phyloP scores from a whole-genome alignment of 2,113 vertebrate genomes.

The Anhinga rufa region DNA sequence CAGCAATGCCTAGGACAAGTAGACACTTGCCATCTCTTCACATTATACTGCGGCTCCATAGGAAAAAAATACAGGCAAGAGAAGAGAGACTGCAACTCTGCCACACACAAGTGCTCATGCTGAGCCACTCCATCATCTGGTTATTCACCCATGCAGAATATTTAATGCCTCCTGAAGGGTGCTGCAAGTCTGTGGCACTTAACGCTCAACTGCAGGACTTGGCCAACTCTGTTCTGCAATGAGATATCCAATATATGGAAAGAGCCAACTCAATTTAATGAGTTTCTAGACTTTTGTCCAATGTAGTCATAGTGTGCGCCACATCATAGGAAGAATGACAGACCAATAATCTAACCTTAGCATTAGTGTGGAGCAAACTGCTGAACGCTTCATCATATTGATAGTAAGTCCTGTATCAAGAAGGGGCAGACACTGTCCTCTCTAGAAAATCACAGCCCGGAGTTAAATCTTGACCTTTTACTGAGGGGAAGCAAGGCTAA shows the following conservation, averaged over 20 bases:
- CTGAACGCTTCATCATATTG: neutral
- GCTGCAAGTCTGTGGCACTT: neutral
- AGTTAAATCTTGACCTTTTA: neutral
- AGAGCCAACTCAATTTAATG: neutral
- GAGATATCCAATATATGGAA: neutral
- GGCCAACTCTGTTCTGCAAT: neutral
- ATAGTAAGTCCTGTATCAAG: rapidly evolving
- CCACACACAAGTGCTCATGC: neutral
- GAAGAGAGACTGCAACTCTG: neutral
- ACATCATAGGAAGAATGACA: neutral
- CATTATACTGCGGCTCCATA: neutral
- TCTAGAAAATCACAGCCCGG: neutral
- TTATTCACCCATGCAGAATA: neutral
- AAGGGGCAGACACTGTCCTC: neutral
- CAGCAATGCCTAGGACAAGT: neutral
- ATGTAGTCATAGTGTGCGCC: neutral
- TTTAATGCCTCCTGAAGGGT: neutral
- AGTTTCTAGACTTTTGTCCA: neutral
- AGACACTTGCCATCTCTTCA: neutral
- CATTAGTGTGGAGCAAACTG: neutral
- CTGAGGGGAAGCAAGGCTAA: neutral
- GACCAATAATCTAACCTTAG: neutral
- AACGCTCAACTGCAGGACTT: neutral
- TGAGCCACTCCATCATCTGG: neutral
- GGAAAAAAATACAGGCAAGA: neutral